These are phyloP conservation scores for Bujurquina vittata DNA, from an alignment of 2,113 vertebrate species.

Conservation along the genomic window DNA sequence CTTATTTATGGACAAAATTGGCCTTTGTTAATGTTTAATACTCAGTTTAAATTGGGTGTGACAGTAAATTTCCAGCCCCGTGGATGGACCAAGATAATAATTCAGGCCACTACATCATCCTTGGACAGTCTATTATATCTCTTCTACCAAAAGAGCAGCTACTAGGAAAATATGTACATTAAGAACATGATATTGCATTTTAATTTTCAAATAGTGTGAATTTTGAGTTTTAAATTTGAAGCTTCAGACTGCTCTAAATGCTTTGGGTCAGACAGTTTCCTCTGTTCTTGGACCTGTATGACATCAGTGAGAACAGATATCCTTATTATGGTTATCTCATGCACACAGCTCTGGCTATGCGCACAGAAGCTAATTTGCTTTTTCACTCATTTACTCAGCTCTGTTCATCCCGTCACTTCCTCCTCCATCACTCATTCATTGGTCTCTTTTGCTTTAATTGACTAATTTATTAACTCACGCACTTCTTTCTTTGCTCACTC, in stretches of 20 bases:
- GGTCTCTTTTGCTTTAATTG: neutral
- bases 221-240: neutral
- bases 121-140: neutral
- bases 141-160: neutral
- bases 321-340: neutral
- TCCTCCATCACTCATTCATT: neutral
- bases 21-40: neutral
- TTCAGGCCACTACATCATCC: neutral
- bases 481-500: neutral
- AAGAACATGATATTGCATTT: neutral
- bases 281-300: neutral
- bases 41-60: neutral
- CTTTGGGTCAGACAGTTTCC: rapidly evolving
- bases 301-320: neutral
- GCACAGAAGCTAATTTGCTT: neutral
- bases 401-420: neutral
- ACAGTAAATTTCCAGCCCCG: neutral
- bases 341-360: rapidly evolving
- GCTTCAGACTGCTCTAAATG: neutral
- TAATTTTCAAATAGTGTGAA: neutral
- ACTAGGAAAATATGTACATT: neutral
- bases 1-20: neutral
- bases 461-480: neutral
- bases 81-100: neutral
- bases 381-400: neutral